A percentile compares a stretch with the other conserved stretches of the same genome.
Conservation (phyloP, 2,797 vertebrate species). For the Holocentrus rufus region DNA sequence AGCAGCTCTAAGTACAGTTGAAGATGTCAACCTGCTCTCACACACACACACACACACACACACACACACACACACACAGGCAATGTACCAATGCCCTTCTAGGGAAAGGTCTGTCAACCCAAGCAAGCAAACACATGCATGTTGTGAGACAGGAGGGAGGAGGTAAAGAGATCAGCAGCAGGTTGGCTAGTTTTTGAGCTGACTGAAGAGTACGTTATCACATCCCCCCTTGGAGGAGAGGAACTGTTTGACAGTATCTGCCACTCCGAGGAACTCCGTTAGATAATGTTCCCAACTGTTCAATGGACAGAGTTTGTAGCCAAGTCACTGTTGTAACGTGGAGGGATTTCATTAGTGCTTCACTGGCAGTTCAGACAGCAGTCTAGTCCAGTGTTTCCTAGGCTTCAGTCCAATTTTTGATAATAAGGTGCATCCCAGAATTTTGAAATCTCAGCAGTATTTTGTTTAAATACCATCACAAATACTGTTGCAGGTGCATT, state of each 20-base stretch:
- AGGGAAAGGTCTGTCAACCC: slow-evolving; percentile 53
- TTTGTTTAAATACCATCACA: no score
- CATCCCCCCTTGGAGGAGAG: background rate
- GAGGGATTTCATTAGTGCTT: slow-evolving; percentile 20
- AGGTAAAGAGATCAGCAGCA: slow-evolving; percentile 23
- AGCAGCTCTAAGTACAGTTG: slow-evolving; percentile 55
- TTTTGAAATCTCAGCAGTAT: no score
- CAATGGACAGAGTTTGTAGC: slow-evolving; percentile 2
- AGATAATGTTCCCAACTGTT: background rate
- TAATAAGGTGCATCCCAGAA: no score
- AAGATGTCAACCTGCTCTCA: slow-evolving; percentile 62
- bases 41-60: slow-evolving; percentile 15
- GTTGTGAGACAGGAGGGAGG: slow-evolving; percentile 23
- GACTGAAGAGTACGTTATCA: slow-evolving; percentile 28
- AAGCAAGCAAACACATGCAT: slow-evolving; percentile 41
- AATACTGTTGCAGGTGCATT: no score
- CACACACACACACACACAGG: slow-evolving; percentile 49
- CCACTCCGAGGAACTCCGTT: background rate
- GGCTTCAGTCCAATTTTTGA: no score
- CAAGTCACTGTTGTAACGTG: slow-evolving; percentile 1
- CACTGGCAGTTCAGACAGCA: slow-evolving; percentile 14
- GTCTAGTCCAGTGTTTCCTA: no score
- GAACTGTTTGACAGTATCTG: slow-evolving; percentile 3
- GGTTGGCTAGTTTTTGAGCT: slow-evolving; percentile 25
- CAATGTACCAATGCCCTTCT: slow-evolving; percentile 44